phyloP scores from a whole-genome alignment of 1,140 invertebrate species.

The Cepaea nemoralis region DNA sequence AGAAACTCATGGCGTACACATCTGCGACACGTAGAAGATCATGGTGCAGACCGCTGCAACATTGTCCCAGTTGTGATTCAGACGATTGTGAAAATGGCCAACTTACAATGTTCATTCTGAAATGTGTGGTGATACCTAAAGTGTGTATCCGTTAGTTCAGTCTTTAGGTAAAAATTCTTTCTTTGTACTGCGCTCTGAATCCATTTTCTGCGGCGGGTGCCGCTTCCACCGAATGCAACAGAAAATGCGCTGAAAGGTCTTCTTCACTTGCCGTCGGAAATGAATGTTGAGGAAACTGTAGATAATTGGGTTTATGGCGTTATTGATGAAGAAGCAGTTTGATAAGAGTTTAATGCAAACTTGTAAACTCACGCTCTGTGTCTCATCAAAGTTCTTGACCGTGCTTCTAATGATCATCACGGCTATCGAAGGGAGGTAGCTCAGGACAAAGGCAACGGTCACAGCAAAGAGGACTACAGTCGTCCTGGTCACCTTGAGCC shows the following conservation, averaged over 20 bases:
- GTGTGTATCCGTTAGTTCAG: conserved; percentile 12
- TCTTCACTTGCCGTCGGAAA: conserved; percentile 55
- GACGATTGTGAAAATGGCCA: no score
- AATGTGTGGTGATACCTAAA: no score
- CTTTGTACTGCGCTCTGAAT: conserved; percentile 51
- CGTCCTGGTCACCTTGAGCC: conserved; percentile 55
- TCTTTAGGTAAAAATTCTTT: conserved; percentile 46
- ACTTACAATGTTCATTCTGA: no score
- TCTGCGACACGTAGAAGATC: no score
- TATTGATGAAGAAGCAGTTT: conserved; percentile 66
- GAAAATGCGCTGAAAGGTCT: conserved; percentile 45
- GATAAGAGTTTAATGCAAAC: conserved; percentile 61
- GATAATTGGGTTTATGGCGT: conserved; percentile 67
- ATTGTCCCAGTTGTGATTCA: no score
- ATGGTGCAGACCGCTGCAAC: no score
- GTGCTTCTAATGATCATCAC: conserved; percentile 54
- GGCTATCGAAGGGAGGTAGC: conserved; percentile 56
- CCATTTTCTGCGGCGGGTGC: conserved; percentile 42
- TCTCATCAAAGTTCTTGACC: conserved; percentile 49
- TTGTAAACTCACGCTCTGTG: conserved; percentile 41
- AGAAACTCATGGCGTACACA: no score
- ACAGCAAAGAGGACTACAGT: conserved; percentile 60
- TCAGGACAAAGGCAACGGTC: conserved; percentile 59
- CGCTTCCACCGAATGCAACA: conserved; percentile 42
- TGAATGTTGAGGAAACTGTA: conserved; percentile 67